These are phyloP conservation scores for Brachyrhaphis roseni DNA, from an alignment of 2,797 vertebrate species.

Conservation along the genomic window DNA sequence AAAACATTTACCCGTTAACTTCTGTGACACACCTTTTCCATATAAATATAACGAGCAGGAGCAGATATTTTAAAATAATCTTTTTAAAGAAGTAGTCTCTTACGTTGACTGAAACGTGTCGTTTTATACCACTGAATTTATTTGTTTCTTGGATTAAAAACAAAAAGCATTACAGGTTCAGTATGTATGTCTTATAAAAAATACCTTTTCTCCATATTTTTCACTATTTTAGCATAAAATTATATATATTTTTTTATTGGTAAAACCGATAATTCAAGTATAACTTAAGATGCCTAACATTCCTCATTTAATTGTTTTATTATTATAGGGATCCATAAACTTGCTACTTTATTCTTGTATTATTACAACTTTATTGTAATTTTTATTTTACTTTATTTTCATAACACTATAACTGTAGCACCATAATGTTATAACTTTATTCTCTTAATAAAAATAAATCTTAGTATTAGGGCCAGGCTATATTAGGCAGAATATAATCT, in stretches of 20 bases:
- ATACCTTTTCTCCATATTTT: too few relatives aligned
- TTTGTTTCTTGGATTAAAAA: background rate
- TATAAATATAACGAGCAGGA: background rate
- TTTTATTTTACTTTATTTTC: background rate
- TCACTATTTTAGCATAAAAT: too few relatives aligned
- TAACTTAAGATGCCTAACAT: background rate
- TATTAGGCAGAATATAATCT: background rate
- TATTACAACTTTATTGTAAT: background rate
- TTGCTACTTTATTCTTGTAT: background rate
- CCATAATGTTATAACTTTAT: background rate
- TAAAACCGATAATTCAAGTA: background rate
- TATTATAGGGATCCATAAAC: background rate
- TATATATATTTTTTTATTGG: too few relatives aligned
- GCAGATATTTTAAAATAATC: constrained; percentile 4
- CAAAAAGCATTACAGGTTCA: too few relatives aligned
- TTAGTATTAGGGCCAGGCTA: background rate
- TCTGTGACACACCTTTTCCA: constrained; percentile 8
- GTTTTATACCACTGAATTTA: background rate
- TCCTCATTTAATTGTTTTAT: background rate
- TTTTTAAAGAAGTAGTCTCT: background rate
- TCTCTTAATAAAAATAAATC: background rate
- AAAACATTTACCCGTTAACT: constrained; percentile 52
- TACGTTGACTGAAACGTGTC: background rate
- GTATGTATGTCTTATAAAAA: too few relatives aligned
- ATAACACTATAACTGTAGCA: background rate